A percentile compares a stretch with the other conserved stretches of the same genome.
Evolutionary conservation across 2,797 vertebrate genomes (phyloP).

Genomic region (Ctenopoma multispine): DNA sequence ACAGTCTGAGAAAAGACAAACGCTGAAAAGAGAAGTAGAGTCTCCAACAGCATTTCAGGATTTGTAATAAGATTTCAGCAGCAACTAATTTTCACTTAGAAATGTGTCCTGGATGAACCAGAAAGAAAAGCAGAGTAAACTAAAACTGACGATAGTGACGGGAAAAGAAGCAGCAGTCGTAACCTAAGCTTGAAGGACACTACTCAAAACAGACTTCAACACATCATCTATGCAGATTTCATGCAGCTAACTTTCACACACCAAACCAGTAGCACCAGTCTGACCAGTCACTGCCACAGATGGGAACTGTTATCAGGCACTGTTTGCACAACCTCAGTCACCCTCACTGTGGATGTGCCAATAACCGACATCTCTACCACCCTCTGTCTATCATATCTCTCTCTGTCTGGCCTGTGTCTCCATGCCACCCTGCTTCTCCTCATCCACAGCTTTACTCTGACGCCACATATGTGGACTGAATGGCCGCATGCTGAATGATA

Average conservation of each 20-base stretch:
- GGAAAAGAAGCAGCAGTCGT: too few relatives aligned
- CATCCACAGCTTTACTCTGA: conserved; percentile 63
- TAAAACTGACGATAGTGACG: too few relatives aligned
- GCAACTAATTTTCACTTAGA: too few relatives aligned
- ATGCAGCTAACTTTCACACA: conserved; percentile 7
- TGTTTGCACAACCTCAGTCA: conserved; percentile 40
- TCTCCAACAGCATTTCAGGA: too few relatives aligned
- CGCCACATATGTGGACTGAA: conserved; percentile 39
- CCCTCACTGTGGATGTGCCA: conserved; percentile 55
- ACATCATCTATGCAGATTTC: too few relatives aligned
- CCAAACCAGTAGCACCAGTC: conserved; percentile 20
- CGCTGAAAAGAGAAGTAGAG: too few relatives aligned
- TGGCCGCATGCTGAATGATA: conserved; percentile 61
- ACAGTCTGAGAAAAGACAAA: too few relatives aligned
- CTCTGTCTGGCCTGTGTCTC: conserved; percentile 45
- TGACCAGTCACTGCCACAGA: conserved; percentile 46
- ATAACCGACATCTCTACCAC: conserved; percentile 52
- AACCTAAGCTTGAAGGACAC: too few relatives aligned
- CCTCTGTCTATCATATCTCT: conserved; percentile 15
- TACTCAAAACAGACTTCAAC: too few relatives aligned
- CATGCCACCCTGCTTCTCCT: conserved; percentile 65
- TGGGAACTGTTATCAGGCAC: conserved; percentile 69
- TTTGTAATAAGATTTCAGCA: too few relatives aligned
- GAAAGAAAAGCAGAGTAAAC: too few relatives aligned
- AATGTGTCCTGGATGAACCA: too few relatives aligned